A percentile compares a stretch with the other conserved stretches of the same genome.
phyloP scores from a whole-genome alignment of 2,113 vertebrate species.

The Charadrius vociferus region DNA sequence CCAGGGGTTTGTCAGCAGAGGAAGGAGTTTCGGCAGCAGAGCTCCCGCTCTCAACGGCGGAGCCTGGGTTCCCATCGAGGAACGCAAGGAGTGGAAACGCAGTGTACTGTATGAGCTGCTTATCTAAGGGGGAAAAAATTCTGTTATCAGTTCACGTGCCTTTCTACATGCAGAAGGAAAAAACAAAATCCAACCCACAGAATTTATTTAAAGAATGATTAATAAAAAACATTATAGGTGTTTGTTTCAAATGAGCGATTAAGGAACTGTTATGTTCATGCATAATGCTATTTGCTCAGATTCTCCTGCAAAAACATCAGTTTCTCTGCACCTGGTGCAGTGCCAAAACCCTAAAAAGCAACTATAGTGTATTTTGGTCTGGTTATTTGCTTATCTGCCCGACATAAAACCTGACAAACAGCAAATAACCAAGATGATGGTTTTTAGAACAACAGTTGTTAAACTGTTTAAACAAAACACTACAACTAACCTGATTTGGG shows the following conservation, averaged over 20 bases:
- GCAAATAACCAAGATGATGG: neutral
- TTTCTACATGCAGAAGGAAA: neutral
- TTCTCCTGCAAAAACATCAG: neutral
- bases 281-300: neutral
- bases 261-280: neutral
- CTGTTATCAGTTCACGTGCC: neutral
- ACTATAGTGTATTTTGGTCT: neutral
- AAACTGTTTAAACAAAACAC: neutral
- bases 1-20: conserved; percentile 69
- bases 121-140: conserved; percentile 73
- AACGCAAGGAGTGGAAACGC: conserved; percentile 90
- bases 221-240: neutral
- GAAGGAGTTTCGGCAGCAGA: conserved; percentile 30
- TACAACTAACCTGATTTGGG: conserved; percentile 67
- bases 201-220: neutral
- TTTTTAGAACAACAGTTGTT: neutral
- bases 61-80: conserved; percentile 84
- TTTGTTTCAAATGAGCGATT: neutral
- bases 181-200: neutral
- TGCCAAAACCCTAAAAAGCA: neutral
- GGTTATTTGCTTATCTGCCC: neutral
- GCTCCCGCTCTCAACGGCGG: conserved; percentile 63
- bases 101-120: conserved; percentile 94
- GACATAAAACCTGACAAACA: neutral
- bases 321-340: neutral